Percentiles rank a stretch among this genome's conserved stretches.
Evolutionary conservation across 2,113 vertebrate genomes (phyloP).

Genomic region (Paramormyrops kingsleyae): DNA sequence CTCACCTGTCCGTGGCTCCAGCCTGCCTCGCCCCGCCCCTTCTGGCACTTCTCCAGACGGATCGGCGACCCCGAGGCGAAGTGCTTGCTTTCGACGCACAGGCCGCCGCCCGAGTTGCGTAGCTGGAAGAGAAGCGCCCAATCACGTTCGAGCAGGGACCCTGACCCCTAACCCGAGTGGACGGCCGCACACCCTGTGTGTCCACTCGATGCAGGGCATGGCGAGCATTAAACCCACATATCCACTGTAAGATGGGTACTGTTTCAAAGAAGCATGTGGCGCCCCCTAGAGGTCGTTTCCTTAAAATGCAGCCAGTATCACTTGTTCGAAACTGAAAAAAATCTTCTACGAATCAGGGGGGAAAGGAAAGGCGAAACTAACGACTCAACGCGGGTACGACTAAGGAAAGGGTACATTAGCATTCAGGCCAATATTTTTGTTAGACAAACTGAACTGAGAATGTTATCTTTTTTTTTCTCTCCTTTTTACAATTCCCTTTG

Average conservation of each 20-base stretch:
- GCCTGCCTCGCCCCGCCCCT: conserved; percentile 69
- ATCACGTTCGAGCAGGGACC: not conserved
- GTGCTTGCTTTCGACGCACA: conserved; percentile 86
- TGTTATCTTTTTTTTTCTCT: too few relatives aligned
- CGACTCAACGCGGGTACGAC: not conserved
- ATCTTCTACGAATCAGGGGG: not conserved
- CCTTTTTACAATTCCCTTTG: not conserved
- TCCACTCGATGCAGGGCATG: not conserved
- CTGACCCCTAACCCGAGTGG: conserved; percentile 27
- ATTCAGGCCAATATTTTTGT: not conserved
- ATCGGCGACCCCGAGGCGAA: conserved; percentile 76
- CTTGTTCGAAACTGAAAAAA: not conserved
- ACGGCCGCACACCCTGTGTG: not conserved
- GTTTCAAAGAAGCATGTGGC: not conserved
- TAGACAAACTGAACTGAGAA: not conserved
- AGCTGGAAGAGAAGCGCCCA: conserved; percentile 59
- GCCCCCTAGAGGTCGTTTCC: not conserved
- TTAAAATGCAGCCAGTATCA: not conserved
- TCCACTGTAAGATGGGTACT: not conserved
- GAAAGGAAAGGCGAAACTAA: not conserved
- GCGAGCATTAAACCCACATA: not conserved
- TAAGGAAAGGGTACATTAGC: not conserved
- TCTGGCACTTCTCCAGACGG: conserved; percentile 78
- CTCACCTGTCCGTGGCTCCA: conserved; percentile 89
- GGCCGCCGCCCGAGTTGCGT: conserved; percentile 66